Conservation (phyloP, 2,888 invertebrate species). For the Dorcus hopei region DNA sequence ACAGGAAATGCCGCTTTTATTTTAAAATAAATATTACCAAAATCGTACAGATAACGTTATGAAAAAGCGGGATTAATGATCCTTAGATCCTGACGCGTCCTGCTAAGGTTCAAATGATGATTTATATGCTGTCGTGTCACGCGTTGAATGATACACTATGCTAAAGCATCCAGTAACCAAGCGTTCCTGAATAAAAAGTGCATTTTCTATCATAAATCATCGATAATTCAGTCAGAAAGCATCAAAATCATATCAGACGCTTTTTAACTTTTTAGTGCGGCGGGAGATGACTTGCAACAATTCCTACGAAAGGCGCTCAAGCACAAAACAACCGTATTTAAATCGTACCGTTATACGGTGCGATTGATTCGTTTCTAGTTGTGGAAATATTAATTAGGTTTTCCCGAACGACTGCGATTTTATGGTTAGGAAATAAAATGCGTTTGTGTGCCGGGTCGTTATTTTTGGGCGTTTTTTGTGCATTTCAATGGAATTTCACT, state of each 20-base stretch:
- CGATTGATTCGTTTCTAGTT: no score
- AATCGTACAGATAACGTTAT: background rate
- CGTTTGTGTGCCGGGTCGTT: no score
- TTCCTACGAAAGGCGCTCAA: constrained; percentile 2
- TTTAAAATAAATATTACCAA: no score
- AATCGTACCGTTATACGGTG: no score
- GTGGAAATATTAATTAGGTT: no score
- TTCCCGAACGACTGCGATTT: no score
- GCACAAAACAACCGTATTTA: constrained; percentile 1
- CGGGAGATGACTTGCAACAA: constrained; percentile 24
- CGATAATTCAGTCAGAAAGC: constrained; percentile 47
- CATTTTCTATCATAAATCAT: constrained; percentile 46
- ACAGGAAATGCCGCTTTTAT: no score
- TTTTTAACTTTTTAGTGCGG: constrained; percentile 41
- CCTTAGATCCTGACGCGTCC: constrained; percentile 36
- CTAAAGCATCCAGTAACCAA: constrained; percentile 42
- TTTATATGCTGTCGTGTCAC: constrained; percentile 43
- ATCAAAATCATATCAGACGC: constrained; percentile 42
- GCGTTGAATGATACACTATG: constrained; percentile 47
- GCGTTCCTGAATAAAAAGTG: constrained; percentile 40
- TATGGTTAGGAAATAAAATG: no score
- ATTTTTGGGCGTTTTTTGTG: no score
- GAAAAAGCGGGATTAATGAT: constrained; percentile 40
- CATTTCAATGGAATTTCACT: no score
- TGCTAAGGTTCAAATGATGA: constrained; percentile 45